phyloP scores from a whole-genome alignment of 35 echinoderm and acorn worm genomes.

The Holothuria glaberrima region DNA sequence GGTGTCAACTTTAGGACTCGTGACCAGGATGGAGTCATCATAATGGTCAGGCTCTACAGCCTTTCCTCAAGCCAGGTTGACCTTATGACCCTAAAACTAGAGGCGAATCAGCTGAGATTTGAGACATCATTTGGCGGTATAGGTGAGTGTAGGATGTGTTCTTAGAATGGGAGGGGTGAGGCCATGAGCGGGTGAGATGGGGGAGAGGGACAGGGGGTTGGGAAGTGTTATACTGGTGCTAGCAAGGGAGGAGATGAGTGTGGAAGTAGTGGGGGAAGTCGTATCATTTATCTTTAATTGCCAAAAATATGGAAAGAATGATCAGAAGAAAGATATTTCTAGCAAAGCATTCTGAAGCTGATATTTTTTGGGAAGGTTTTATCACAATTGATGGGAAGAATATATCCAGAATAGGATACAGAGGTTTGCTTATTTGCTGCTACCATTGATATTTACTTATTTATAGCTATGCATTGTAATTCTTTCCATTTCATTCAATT shows the following conservation, averaged over 20 bases:
- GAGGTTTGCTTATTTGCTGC: background rate
- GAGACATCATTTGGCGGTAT: constrained; percentile 76
- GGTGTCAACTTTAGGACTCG: constrained; percentile 83
- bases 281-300: background rate
- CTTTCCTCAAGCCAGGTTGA: constrained; percentile 47
- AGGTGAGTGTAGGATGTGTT: background rate
- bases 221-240: no score
- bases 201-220: no score
- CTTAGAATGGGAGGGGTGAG: no score
- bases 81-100: constrained; percentile 61
- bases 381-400: no score
- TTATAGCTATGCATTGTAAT: background rate
- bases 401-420: background rate
- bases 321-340: background rate
- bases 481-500: background rate
- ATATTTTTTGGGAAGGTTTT: no score
- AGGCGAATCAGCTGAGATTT: constrained; percentile 49
- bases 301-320: background rate
- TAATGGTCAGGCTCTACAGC: constrained; percentile 77
- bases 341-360: background rate
- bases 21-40: constrained; percentile 73
- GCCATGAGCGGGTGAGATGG: no score
- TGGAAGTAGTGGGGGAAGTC: no score
- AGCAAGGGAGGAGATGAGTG: no score
- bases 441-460: background rate